Base-by-base conservation (phyloP, 2,888 invertebrate species). In the Cataglyphis cursor region DNA sequence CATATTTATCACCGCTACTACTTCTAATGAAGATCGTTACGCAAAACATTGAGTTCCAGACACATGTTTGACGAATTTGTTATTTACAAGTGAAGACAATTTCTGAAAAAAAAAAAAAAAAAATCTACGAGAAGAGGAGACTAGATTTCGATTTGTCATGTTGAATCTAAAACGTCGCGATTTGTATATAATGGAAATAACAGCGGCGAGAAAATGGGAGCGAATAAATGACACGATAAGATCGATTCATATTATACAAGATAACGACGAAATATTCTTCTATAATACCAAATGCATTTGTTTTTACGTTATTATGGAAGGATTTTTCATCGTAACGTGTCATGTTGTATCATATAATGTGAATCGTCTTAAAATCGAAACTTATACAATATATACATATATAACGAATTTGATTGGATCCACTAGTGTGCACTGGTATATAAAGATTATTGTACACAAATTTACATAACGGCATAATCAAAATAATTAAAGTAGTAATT, bases 101-200 rank as follows among this genome's bases (percentile, higher is more conserved):
- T 66, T 24, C 44, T 3, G 8, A n/a, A n/a, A n/a, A 44, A 18
- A 41, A n/a, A 24, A 31, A 31, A 44, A 18, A 38, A n/a, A 28
- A 76, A 24, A 61, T 70, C n/a, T 5, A 70, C 31, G 21, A 21
- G 8, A 61, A 12, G 24, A 5, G 18, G n/a, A 28, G 18, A 41
- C 15, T 54, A 41, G 59, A 59, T 72, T 70, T 57, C 72, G 10
- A 59, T 59, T 21, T 44, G 78, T 35, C 72, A 8, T 72, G 18
- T 54, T 35, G 21, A 59, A 59, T 59, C 59, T 44, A 51, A 76
- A 21, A 44, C 59, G 78, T 59, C 78, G 78, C 57, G 59, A 72
- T 59, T 72, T 78, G 78, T 78, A 78, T 59, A 59, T 70, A 72
- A 72, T 59, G 59, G 31, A 35, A 57, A 48, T 48, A 59, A 76